Conservation (phyloP, 2,888 invertebrate genomes). For the Acleris cristana region DNA sequence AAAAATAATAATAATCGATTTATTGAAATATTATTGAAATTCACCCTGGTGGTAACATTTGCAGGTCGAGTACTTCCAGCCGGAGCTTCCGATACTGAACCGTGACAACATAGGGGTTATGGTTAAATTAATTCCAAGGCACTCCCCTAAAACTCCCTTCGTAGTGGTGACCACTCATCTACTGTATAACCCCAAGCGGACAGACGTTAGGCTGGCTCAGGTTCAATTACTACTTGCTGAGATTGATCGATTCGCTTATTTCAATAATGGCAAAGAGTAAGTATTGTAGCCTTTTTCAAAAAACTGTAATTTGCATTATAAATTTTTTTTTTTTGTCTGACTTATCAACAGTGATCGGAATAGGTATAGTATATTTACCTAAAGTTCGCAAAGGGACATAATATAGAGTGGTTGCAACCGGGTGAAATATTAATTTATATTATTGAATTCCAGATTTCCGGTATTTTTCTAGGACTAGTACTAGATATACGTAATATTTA, state of each 20-base stretch:
- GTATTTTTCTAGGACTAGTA: no score
- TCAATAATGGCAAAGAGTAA: constrained; percentile 57
- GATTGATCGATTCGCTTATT: constrained; percentile 90
- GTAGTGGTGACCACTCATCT: constrained; percentile 97
- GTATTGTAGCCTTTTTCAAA: constrained; percentile 13
- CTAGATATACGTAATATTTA: no score
- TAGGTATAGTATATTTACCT: no score
- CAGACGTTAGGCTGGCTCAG: constrained; percentile 96
- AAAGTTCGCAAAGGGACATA: no score
- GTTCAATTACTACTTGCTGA: constrained; percentile 92
- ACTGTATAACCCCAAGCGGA: constrained; percentile 94
- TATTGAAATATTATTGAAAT: no score
- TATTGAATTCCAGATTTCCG: no score
- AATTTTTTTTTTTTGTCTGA: no score
- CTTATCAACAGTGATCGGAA: no score
- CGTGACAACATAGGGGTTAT: constrained; percentile 95
- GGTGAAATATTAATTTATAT: no score
- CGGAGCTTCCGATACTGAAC: constrained; percentile 86
- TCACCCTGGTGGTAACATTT: constrained; percentile 39
- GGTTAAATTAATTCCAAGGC: constrained; percentile 86
- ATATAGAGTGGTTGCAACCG: no score
- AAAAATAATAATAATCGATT: no score
- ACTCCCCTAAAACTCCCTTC: constrained; percentile 79
- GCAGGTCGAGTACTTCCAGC: constrained; percentile 86
- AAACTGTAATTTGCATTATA: no score